These are phyloP conservation scores for Casuarius casuarius DNA, from an alignment of 2,113 vertebrate genomes.

Conservation along the genomic window DNA sequence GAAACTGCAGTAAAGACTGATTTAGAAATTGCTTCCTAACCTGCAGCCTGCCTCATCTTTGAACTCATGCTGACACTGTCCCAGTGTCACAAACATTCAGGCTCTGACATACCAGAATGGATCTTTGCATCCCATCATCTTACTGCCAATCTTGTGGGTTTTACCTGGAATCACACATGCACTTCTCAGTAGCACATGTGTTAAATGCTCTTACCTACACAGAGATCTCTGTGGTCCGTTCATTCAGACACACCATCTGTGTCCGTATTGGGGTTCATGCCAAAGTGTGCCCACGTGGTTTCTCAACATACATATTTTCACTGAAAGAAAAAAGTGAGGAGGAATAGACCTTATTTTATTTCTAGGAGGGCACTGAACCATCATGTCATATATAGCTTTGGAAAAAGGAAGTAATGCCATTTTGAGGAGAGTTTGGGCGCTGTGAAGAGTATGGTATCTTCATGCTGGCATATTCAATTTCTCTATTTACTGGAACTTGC, in stretches of 20 bases:
- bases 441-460: not conserved
- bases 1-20: not conserved
- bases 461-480: not conserved
- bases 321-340: constrained; percentile 6
- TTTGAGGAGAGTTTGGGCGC: not conserved
- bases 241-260: not conserved
- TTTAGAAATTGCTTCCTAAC: not conserved
- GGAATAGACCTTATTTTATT: constrained; percentile 27
- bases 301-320: not conserved
- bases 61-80: not conserved
- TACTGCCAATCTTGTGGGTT: not conserved
- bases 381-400: not conserved
- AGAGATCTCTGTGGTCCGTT: not conserved
- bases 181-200: not conserved
- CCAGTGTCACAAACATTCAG: not conserved
- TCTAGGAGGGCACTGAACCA: not conserved
- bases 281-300: not conserved
- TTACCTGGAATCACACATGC: not conserved
- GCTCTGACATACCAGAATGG: not conserved
- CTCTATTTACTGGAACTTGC: not conserved
- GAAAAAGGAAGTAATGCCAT: not conserved
- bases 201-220: not conserved
- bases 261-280: not conserved
- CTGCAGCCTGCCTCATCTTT: not conserved
- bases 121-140: not conserved